A percentile compares a stretch with the other conserved stretches of the same genome.
These are phyloP conservation scores for Pachyuromys duprasi DNA, from an alignment of 2,797 vertebrate species.

Conservation along the genomic window DNA sequence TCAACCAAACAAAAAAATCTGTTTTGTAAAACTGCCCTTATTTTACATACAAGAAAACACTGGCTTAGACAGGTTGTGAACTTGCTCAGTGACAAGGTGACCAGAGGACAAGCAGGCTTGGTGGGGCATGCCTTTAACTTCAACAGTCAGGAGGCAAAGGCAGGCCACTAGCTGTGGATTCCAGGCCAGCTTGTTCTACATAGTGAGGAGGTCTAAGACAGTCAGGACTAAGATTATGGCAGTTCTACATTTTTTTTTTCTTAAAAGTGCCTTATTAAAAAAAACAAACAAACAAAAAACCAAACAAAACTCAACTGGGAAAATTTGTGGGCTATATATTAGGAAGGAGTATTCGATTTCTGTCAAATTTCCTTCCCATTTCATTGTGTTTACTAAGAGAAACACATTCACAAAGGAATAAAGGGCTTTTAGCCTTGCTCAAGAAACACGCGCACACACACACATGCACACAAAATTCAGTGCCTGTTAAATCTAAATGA, in stretches of 20 bases:
- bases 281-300: no score
- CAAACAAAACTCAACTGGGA: not conserved
- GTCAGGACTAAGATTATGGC: not conserved
- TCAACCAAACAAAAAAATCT: not conserved
- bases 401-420: not conserved
- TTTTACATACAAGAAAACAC: slow-evolving; percentile 3
- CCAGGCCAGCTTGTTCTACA: not conserved
- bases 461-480: not conserved
- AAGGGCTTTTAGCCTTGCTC: not conserved
- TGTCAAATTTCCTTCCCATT: slow-evolving; percentile 11
- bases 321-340: not conserved
- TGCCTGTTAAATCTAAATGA: not conserved
- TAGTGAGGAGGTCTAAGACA: not conserved
- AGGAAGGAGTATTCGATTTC: not conserved
- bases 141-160: no score
- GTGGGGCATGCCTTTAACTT: not conserved
- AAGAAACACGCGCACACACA: not conserved
- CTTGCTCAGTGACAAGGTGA: not conserved
- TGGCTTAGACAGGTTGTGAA: not conserved
- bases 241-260: slow-evolving; percentile 39
- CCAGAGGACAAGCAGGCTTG: not conserved
- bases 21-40: not conserved
- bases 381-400: not conserved
- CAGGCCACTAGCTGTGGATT: not conserved
- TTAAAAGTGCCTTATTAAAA: not conserved